Base-by-base conservation (phyloP, 2,113 vertebrate genomes). In the Charina bottae region DNA sequence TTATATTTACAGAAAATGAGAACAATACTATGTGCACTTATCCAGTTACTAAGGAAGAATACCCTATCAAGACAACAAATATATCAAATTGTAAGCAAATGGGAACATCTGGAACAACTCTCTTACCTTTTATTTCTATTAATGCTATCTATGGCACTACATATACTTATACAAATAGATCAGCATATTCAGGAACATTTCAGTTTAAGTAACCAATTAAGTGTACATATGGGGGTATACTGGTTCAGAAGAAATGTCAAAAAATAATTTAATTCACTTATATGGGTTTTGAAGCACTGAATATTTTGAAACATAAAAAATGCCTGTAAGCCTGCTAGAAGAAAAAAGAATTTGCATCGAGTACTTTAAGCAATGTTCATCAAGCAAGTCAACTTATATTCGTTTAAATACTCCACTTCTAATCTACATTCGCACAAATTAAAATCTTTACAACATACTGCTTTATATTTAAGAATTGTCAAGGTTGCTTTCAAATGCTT, bases 1-100 rank as follows among this genome's bases (percentile, higher is more conserved):
- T 96, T 85, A 42, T 90, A 54, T 89, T 94, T 94, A 92, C 94
- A 98, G 98, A 97, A 96, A 96, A 97, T 90, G 97, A 97, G 89
- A 95, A 87, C 37, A 94, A 62, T 17, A 97, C 97, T 28, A 49
- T 2, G 10, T 98, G 98, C 87, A 93, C 19, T 4, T 55, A 93
- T 3, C 96, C 95, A 91, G 91, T 95, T 15, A 92, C 7, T 13
- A 55, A 15, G 46, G 92, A 94, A 90, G 56, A 58, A 49, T 42
- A 91, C 26, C 93, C 87, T 55, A 96, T 98, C 93, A 97, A 95
- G 94, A 97, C 6, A 11, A 96, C 90, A 92, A n/a, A 90, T 91
- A 84, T 93, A 91, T 6, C 9, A 86, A 93, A 96, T 26, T 98
- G 97, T 85, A 72, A 93, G 42, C 94, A 0, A 60, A 94, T 33